phyloP scores from a whole-genome alignment of 2,113 vertebrate genomes.

The Paradisaea rubra region DNA sequence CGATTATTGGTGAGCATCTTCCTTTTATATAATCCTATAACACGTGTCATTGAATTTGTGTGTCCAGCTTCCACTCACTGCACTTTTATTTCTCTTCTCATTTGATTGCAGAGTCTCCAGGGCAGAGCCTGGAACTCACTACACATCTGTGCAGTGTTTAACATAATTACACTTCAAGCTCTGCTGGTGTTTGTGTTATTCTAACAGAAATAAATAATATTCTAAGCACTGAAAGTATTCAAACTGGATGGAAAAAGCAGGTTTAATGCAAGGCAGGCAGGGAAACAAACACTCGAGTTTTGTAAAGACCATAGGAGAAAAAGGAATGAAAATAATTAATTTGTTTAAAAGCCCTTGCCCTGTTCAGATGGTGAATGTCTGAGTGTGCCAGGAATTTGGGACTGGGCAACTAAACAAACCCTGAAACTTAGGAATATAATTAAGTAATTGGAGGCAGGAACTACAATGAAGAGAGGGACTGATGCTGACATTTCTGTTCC shows the following conservation, averaged over 20 bases:
- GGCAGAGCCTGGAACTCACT: slow-evolving; percentile 11
- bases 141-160: slow-evolving; percentile 25
- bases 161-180: slow-evolving; percentile 21
- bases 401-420: background rate
- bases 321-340: background rate
- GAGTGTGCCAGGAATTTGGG: background rate
- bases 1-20: background rate
- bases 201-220: slow-evolving; percentile 4
- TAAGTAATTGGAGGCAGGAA: background rate
- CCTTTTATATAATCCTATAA: background rate
- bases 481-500: background rate
- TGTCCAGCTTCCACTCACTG: background rate
- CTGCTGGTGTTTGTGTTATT: background rate
- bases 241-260: background rate
- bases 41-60: background rate
- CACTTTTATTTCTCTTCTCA: slow-evolving; percentile 8
- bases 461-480: background rate
- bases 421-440: background rate
- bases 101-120: slow-evolving; percentile 15
- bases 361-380: background rate
- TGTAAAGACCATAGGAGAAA: background rate
- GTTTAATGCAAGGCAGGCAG: background rate
- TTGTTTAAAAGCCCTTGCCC: background rate
- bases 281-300: background rate
- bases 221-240: background rate